These are phyloP conservation scores for Tokudaia tokunoshimensis DNA, from an alignment of 2,797 vertebrate genomes.

Conservation along the genomic window DNA sequence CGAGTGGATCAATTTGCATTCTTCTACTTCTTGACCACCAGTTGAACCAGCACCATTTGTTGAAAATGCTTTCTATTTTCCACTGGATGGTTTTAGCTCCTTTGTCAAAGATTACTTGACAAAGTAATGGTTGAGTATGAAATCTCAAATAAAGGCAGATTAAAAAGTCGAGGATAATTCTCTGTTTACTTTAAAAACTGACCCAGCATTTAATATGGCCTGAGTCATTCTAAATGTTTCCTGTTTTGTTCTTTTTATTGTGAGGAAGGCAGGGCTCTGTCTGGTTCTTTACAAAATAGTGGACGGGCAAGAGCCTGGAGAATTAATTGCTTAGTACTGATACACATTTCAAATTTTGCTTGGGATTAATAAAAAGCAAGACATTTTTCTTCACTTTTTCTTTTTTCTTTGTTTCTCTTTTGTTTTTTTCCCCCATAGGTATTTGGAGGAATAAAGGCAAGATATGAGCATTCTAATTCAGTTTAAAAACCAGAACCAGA, in stretches of 20 bases:
- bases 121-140: not conserved
- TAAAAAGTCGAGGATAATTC: not conserved
- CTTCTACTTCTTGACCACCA: too few species aligned
- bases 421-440: not conserved
- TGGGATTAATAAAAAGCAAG: not conserved
- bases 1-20: too few species aligned
- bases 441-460: conserved; percentile 17
- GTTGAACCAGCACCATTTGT: too few species aligned
- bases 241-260: not conserved
- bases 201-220: not conserved
- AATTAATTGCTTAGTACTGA: not conserved
- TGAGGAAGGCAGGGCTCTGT: not conserved
- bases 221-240: not conserved
- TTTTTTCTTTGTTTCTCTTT: not conserved
- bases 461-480: not conserved
- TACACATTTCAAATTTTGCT: conserved; percentile 10
- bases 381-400: not conserved
- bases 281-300: not conserved
- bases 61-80: too few species aligned
- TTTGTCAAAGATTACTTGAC: too few species aligned
- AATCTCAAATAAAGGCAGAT: not conserved
- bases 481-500: not conserved
- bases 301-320: not conserved
- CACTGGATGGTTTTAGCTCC: too few species aligned
- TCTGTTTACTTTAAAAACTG: not conserved